phyloP scores from a whole-genome alignment of 2,113 vertebrate genomes.

The Xenopus borealis region DNA sequence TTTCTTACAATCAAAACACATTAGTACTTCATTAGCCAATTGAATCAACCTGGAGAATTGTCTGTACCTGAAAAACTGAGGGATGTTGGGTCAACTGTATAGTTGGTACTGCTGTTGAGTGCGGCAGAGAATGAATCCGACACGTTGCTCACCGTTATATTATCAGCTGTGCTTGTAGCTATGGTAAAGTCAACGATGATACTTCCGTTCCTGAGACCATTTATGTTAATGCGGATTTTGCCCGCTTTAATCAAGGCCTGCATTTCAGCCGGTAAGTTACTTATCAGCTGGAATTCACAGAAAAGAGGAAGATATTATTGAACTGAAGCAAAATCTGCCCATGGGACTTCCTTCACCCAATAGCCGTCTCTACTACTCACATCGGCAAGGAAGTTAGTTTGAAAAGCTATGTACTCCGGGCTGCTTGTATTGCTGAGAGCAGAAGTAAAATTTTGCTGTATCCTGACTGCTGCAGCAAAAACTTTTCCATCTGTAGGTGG shows the following conservation, averaged over 20 bases:
- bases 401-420: not conserved
- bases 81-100: not conserved
- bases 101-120: constrained; percentile 41
- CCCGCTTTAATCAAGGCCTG: not conserved
- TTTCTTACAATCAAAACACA: too few relatives aligned
- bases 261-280: not conserved
- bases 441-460: not conserved
- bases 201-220: constrained; percentile 30
- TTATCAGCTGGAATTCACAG: constrained; percentile 3
- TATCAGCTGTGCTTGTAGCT: constrained; percentile 19
- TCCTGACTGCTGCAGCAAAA: constrained; percentile 4
- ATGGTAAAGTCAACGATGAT: constrained; percentile 5
- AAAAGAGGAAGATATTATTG: too few relatives aligned
- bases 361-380: constrained; percentile 1
- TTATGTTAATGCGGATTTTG: constrained; percentile 42
- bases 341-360: too few relatives aligned
- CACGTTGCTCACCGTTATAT: constrained; percentile 28
- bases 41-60: too few relatives aligned
- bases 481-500: constrained; percentile 9
- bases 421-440: not conserved
- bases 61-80: too few relatives aligned
- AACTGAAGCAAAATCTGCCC: too few relatives aligned
- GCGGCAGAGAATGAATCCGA: constrained; percentile 32
- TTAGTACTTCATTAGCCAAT: too few relatives aligned
- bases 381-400: constrained; percentile 3